Conservation (phyloP, 2,888 invertebrate genomes). For the Metacarcinus magister region DNA sequence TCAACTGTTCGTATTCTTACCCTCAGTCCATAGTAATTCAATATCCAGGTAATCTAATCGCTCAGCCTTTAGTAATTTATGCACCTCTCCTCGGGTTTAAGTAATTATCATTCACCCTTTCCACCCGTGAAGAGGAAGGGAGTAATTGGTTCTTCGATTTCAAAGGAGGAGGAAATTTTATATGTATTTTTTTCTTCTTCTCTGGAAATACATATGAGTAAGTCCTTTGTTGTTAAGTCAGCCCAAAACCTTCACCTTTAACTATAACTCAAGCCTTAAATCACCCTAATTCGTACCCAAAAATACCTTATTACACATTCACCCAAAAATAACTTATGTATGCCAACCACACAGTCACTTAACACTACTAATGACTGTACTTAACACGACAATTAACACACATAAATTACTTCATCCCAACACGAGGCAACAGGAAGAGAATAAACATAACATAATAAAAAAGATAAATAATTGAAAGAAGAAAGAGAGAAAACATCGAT, state of each 20-base stretch:
- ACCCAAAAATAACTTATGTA: neutral
- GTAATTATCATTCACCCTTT: neutral
- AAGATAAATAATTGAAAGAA: too few relatives aligned
- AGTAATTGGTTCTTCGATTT: neutral
- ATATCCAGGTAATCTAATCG: neutral
- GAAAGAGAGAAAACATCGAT: too few relatives aligned
- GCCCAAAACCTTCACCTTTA: neutral
- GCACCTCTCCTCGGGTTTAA: neutral
- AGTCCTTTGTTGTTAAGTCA: neutral
- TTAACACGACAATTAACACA: neutral
- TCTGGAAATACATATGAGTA: neutral
- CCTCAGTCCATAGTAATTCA: neutral
- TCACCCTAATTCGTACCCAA: neutral
- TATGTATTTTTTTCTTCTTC: neutral
- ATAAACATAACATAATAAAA: too few relatives aligned
- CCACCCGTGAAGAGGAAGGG: neutral
- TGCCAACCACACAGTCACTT: neutral
- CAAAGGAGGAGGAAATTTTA: neutral
- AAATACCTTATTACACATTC: neutral
- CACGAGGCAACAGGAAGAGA: too few relatives aligned
- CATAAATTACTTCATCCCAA: too few relatives aligned
- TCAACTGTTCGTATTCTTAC: neutral
- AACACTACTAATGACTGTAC: neutral
- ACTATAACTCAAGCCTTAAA: neutral
- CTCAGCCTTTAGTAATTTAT: neutral